Conservation (phyloP, 1,140 invertebrate species). For the Aphelenchoides fujianensis region DNA sequence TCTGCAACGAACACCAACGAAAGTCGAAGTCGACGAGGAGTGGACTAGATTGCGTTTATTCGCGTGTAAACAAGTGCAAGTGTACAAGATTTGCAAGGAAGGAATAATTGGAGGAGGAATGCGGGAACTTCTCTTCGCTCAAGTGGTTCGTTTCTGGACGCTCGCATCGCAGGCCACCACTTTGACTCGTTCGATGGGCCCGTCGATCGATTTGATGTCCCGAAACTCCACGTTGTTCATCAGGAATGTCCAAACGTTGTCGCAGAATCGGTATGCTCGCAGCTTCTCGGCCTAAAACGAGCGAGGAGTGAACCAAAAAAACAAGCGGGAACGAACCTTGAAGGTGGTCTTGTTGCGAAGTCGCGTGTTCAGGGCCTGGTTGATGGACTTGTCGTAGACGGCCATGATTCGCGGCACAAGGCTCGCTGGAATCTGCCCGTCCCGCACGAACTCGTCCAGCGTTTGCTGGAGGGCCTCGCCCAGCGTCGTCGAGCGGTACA, state of each 20-base stretch:
- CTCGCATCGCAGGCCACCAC: constrained; percentile 95
- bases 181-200: constrained; percentile 86
- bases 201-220: constrained; percentile 68
- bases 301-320: constrained; percentile 32
- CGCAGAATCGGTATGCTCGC: constrained; percentile 97
- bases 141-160: constrained; percentile 20
- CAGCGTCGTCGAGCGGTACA: constrained; percentile 94
- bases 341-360: constrained; percentile 57
- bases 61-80: no score
- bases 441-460: constrained; percentile 87
- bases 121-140: no score
- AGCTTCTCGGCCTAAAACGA: constrained; percentile 79
- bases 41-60: no score
- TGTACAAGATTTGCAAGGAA: no score
- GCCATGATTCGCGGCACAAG: constrained; percentile 85
- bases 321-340: constrained; percentile 49
- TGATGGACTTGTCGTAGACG: constrained; percentile 95
- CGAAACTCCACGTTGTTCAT: constrained; percentile 95
- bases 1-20: no score
- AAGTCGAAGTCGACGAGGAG: no score
- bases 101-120: no score
- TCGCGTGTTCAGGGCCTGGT: constrained; percentile 76
- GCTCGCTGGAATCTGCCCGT: constrained; percentile 82
- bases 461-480: constrained; percentile 93
- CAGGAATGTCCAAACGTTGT: constrained; percentile 99